Evolutionary conservation across 2,113 vertebrate species (phyloP).

Genomic region (Cavia aperea): DNA sequence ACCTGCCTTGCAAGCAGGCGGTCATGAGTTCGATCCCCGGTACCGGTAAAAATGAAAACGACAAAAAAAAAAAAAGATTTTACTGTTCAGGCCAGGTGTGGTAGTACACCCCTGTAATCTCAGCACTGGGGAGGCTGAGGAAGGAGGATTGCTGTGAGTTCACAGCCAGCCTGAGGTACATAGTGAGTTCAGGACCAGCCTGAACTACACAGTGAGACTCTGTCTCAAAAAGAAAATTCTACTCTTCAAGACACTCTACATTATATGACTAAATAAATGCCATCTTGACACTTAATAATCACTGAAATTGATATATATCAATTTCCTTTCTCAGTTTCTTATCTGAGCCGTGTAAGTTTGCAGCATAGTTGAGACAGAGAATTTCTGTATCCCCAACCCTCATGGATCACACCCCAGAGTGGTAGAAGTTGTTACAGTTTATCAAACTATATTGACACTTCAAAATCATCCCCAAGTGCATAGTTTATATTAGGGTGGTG

Average conservation of each 20-base stretch:
- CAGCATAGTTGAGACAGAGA: neutral
- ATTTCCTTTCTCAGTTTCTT: neutral
- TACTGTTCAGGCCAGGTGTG: neutral
- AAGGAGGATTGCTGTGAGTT: too few species aligned
- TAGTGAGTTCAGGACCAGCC: too few species aligned
- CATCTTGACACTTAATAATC: neutral
- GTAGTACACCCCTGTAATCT: too few species aligned
- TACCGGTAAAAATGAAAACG: too few species aligned
- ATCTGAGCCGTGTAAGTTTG: neutral
- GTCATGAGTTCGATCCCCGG: too few species aligned
- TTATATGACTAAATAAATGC: neutral
- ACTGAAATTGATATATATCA: neutral
- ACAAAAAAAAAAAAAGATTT: neutral
- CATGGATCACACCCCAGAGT: neutral
- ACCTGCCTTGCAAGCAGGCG: too few species aligned
- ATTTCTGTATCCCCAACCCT: neutral
- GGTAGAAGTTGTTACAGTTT: neutral
- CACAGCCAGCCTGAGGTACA: too few species aligned
- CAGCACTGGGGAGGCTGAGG: too few species aligned
- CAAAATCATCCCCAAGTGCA: neutral
- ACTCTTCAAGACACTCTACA: neutral
- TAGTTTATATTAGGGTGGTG: neutral
- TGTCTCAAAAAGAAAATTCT: neutral
- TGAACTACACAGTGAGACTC: too few species aligned
- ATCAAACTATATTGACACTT: neutral